These are phyloP conservation scores for Clarias pachynema DNA, from an alignment of 2,797 vertebrate genomes.

Conservation along the genomic window DNA sequence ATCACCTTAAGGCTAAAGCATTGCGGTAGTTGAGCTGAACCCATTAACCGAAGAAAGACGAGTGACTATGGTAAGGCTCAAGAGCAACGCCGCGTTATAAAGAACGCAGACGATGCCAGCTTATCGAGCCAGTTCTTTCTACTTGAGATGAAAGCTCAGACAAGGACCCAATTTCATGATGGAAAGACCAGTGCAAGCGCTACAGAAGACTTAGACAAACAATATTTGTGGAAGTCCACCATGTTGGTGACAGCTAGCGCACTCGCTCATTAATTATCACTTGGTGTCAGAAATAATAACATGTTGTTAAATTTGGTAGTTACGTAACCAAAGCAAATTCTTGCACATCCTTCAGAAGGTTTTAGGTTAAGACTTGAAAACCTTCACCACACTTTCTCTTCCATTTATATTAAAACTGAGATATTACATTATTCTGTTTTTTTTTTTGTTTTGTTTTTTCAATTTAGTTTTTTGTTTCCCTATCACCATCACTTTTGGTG, in stretches of 20 bases:
- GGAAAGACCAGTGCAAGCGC: neutral
- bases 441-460: no score
- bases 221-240: neutral
- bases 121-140: neutral
- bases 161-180: neutral
- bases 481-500: constrained; percentile 6
- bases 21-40: neutral
- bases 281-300: neutral
- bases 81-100: neutral
- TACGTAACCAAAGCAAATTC: neutral
- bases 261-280: neutral
- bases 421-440: neutral
- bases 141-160: neutral
- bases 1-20: constrained; percentile 7
- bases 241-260: neutral
- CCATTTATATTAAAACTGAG: neutral
- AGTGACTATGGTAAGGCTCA: neutral
- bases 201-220: neutral
- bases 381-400: neutral
- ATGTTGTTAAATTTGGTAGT: neutral
- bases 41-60: constrained; percentile 4
- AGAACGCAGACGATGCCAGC: neutral
- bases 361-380: neutral
- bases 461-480: neutral
- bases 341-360: neutral